phyloP scores from a whole-genome alignment of 2,797 vertebrate species.

The Apogon talboti region DNA sequence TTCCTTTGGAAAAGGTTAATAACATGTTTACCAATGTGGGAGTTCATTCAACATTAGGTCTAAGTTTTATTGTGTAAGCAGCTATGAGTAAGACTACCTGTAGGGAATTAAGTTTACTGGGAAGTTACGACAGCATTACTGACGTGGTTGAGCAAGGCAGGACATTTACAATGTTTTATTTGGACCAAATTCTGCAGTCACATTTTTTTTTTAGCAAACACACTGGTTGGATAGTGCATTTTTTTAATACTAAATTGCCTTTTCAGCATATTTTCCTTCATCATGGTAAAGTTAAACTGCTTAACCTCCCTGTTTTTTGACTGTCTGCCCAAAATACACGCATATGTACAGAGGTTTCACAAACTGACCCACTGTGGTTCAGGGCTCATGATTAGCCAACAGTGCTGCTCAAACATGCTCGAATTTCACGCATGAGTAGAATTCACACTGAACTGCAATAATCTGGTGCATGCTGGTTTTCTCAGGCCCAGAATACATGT shows the following conservation, averaged over 20 bases:
- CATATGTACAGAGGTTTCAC: background rate
- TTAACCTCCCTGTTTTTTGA: background rate
- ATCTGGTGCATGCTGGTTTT: slow-evolving; percentile 17
- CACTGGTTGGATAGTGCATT: background rate
- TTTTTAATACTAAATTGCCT: slow-evolving; percentile 2
- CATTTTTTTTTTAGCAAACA: slow-evolving; percentile 9
- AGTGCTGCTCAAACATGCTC: slow-evolving; percentile 31
- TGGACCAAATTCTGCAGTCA: background rate
- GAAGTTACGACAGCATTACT: slow-evolving; percentile 8
- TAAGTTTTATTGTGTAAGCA: background rate
- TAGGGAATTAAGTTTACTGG: background rate
- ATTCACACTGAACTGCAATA: slow-evolving; percentile 48
- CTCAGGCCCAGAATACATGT: background rate
- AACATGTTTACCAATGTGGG: no score
- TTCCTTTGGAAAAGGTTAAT: background rate
- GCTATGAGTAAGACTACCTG: background rate
- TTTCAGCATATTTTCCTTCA: background rate
- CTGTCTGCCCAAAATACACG: no score
- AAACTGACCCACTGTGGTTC: slow-evolving; percentile 13
- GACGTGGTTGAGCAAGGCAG: slow-evolving; percentile 19
- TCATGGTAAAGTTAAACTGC: background rate
- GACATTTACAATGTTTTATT: slow-evolving; percentile 11
- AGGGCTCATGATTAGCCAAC: slow-evolving; percentile 41
- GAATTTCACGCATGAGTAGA: slow-evolving; percentile 34
- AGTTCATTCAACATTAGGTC: no score